Conservation (phyloP, 2,113 vertebrate species). For the Clinocottus analis region DNA sequence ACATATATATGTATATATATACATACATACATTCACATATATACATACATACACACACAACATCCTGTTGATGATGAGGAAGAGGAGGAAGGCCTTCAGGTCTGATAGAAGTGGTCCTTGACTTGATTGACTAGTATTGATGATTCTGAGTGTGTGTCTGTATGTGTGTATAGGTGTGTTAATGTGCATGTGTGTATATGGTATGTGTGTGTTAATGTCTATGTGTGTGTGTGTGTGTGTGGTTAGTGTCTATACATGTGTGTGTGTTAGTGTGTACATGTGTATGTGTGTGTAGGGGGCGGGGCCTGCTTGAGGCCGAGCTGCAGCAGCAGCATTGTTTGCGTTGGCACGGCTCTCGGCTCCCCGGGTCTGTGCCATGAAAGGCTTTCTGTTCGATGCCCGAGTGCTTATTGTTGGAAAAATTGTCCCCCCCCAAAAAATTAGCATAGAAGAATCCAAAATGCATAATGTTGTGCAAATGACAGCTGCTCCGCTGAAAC, state of each 20-base stretch:
- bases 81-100: too few species aligned
- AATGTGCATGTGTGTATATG: conserved; percentile 74
- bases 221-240: conserved; percentile 47
- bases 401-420: conserved; percentile 91
- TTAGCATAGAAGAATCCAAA: conserved; percentile 96
- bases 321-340: conserved; percentile 92
- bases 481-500: conserved; percentile 97
- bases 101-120: too few species aligned
- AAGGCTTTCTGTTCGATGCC: conserved; percentile 95
- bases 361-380: conserved; percentile 92
- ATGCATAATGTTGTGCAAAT: conserved; percentile 93
- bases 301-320: not conserved
- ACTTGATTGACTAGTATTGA: too few species aligned
- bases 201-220: conserved; percentile 85
- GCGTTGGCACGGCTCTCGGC: conserved; percentile 89
- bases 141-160: too few species aligned
- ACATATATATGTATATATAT: too few species aligned
- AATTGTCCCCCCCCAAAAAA: conserved; percentile 84
- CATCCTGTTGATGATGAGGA: too few species aligned
- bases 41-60: too few species aligned
- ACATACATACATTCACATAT: too few species aligned
- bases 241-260: too few species aligned
- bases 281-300: conserved; percentile 27
- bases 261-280: conserved; percentile 76
- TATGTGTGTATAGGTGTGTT: not conserved